Conservation (phyloP, 2,888 invertebrate species). For the Yponomeuta sedellus region DNA sequence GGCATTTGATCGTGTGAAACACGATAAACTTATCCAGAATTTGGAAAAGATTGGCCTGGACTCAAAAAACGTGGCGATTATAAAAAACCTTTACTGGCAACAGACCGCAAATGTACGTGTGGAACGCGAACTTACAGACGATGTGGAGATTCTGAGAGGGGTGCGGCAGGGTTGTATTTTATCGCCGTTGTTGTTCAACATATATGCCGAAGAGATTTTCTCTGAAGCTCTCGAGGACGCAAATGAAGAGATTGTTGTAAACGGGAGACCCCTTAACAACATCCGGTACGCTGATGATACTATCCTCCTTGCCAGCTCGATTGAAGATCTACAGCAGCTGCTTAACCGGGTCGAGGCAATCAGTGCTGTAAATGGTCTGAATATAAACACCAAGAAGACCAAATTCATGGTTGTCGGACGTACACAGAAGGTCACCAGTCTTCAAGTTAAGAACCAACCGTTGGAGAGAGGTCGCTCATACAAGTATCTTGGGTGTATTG, state of each 20-base stretch:
- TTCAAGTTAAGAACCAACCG: no score
- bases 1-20: constrained; percentile 11
- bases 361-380: constrained; percentile 5
- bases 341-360: neutral
- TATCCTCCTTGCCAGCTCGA: constrained; percentile 6
- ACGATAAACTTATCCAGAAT: constrained; percentile 9
- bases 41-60: constrained; percentile 6
- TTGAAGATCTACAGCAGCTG: constrained; percentile 11
- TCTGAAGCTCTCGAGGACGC: constrained; percentile 10
- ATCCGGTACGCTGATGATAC: constrained; percentile 16
- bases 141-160: constrained; percentile 9
- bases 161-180: constrained; percentile 13
- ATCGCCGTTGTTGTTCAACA: constrained; percentile 16
- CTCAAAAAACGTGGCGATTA: constrained; percentile 4
- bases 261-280: constrained; percentile 13
- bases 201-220: constrained; percentile 14
- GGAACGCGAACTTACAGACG: neutral
- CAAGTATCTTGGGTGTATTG: no score
- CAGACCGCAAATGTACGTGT: constrained; percentile 9
- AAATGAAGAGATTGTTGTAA: constrained; percentile 3
- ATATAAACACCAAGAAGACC: constrained; percentile 11
- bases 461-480: no score
- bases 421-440: no score
- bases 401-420: constrained; percentile 14
- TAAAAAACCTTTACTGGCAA: constrained; percentile 14